Evolutionary conservation across 2,797 vertebrate species (phyloP).

Genomic region (Melanotaenia nigrans): DNA sequence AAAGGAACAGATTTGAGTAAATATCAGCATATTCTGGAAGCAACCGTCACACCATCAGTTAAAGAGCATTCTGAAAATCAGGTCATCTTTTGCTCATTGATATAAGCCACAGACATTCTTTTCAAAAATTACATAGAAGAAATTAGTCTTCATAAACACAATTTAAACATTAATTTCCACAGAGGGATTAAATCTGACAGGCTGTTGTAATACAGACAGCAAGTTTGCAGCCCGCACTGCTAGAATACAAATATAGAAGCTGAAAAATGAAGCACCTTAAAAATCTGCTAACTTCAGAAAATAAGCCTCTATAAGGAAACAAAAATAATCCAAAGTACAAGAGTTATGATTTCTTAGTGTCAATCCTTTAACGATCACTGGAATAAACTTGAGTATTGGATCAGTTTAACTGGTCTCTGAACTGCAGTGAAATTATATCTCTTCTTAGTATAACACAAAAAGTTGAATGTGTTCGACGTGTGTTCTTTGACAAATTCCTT

Average conservation of each 20-base stretch:
- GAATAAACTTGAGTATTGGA: conserved; percentile 48
- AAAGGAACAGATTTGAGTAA: not conserved
- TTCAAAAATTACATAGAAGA: not conserved
- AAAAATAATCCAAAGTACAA: conserved; percentile 46
- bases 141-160: conserved; percentile 7
- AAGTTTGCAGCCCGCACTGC: conserved; percentile 7
- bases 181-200: not conserved
- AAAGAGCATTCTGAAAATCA: not conserved
- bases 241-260: conserved; percentile 31
- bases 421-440: conserved; percentile 47
- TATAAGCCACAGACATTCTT: not conserved
- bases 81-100: not conserved
- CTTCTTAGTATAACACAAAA: conserved; percentile 10
- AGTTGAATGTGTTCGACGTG: conserved; percentile 37
- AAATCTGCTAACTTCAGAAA: conserved; percentile 4
- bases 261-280: conserved; percentile 39
- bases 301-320: conserved; percentile 20
- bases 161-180: not conserved
- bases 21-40: not conserved
- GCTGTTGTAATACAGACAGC: conserved; percentile 12
- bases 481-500: conserved; percentile 27
- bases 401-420: conserved; percentile 44
- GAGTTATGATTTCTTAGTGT: conserved; percentile 37
- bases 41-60: not conserved
- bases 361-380: conserved; percentile 32